Evolutionary conservation across 2,113 vertebrate genomes (phyloP).

Genomic region (Ardeotis arabs): DNA sequence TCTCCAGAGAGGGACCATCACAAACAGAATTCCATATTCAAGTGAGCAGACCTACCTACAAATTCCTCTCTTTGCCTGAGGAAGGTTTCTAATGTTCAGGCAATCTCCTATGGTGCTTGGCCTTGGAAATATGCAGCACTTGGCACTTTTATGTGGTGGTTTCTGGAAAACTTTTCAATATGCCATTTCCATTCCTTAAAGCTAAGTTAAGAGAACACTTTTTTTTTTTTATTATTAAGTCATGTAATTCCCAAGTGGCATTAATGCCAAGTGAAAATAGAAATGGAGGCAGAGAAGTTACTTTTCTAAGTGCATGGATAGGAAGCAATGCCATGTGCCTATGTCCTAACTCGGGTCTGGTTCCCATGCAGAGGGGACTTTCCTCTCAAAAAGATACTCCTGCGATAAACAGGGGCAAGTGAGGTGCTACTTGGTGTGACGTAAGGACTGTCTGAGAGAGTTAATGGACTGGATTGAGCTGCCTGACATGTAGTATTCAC

Average conservation of each 20-base stretch:
- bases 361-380: neutral
- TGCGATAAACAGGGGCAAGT: neutral
- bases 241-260: neutral
- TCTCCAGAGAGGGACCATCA: neutral
- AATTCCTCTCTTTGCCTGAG: neutral
- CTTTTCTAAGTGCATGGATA: neutral
- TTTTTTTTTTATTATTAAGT: neutral
- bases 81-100: neutral
- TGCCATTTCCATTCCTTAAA: neutral
- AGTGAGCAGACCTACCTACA: neutral
- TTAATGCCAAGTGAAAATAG: neutral
- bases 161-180: neutral
- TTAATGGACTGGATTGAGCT: constrained; percentile 30
- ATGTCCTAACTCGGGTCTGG: rapidly evolving
- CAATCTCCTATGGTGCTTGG: neutral
- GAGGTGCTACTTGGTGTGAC: neutral
- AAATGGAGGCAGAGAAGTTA: neutral
- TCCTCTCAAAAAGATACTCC: neutral
- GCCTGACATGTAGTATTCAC: constrained; percentile 51
- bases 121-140: neutral
- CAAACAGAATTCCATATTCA: neutral
- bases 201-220: neutral
- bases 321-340: neutral
- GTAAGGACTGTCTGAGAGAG: neutral
- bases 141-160: neutral